These are phyloP conservation scores for Mystacornis crossleyi DNA, from an alignment of 2,113 vertebrate species.

Conservation along the genomic window DNA sequence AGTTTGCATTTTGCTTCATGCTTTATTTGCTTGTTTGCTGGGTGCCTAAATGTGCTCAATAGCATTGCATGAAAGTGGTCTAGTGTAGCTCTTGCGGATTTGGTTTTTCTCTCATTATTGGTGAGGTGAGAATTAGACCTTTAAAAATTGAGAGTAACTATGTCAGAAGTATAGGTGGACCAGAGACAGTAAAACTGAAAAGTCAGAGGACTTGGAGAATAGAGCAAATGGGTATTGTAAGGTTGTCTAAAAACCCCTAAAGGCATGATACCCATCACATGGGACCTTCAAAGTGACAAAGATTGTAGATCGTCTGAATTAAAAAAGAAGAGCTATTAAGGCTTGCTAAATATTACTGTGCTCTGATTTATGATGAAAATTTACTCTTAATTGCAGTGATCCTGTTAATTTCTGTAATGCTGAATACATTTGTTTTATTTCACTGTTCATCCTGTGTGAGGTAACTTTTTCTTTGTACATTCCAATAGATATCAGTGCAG, in stretches of 20 bases:
- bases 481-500: background rate
- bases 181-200: background rate
- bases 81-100: background rate
- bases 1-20: background rate
- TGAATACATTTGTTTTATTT: background rate
- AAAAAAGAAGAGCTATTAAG: background rate
- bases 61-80: background rate
- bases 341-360: background rate
- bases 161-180: background rate
- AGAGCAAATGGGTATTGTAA: background rate
- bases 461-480: background rate
- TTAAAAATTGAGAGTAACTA: background rate
- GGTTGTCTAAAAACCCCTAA: background rate
- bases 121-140: background rate
- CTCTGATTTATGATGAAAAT: background rate
- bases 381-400: background rate
- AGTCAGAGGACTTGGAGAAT: background rate
- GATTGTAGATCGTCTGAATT: background rate
- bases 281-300: background rate
- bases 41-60: background rate
- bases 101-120: background rate
- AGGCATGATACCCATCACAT: background rate
- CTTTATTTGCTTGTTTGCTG: background rate
- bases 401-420: background rate
- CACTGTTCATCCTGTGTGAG: background rate